Evolutionary conservation across 2,113 vertebrate species (phyloP).

Genomic region (Hepsetus odoe): DNA sequence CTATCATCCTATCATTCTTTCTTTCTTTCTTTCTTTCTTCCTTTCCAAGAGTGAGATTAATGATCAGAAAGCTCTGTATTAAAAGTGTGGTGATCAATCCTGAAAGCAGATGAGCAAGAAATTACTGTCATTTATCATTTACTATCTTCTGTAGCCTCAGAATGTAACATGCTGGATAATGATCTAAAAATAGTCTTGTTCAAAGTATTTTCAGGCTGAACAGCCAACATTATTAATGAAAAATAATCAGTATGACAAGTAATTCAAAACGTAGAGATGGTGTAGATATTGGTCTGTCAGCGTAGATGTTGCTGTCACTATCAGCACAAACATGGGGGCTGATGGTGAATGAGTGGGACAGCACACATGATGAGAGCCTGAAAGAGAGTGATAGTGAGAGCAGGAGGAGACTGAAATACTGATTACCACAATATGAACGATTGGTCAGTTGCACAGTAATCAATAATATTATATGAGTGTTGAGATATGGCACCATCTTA

Average conservation of each 20-base stretch:
- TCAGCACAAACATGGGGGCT: neutral
- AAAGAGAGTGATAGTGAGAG: slow-evolving; percentile 29
- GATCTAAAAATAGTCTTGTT: neutral
- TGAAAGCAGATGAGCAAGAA: no score
- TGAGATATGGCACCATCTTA: neutral
- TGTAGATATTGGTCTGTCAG: slow-evolving; percentile 36
- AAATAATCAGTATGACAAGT: neutral
- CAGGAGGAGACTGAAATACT: neutral
- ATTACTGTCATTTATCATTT: no score
- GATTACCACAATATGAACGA: neutral
- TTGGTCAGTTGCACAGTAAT: neutral
- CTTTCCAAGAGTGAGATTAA: no score
- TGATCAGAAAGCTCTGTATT: no score
- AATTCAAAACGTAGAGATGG: neutral
- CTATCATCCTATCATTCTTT: no score
- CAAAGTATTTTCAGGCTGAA: neutral
- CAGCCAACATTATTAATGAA: neutral
- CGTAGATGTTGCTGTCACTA: slow-evolving; percentile 13
- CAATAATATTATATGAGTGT: neutral
- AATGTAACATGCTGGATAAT: no score
- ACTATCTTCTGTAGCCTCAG: no score
- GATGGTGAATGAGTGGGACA: slow-evolving; percentile 24
- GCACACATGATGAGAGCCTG: slow-evolving; percentile 19
- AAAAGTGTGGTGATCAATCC: no score
- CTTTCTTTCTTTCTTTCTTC: no score